These are phyloP conservation scores for Tinea trinotella DNA, from an alignment of 2,888 invertebrate genomes.

Conservation along the genomic window DNA sequence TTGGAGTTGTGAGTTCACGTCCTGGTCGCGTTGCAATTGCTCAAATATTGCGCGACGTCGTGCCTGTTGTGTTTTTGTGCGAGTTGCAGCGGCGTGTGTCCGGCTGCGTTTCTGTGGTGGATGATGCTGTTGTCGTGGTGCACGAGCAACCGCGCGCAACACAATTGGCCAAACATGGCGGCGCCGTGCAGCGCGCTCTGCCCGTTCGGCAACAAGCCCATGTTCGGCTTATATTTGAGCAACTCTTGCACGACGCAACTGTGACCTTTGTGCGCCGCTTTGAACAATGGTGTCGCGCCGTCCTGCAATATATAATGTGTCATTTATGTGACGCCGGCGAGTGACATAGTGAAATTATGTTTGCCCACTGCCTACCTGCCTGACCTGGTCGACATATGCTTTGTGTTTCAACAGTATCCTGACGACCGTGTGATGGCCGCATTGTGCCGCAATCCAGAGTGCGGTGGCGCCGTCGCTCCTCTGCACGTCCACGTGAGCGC, in stretches of 20 bases:
- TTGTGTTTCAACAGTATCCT: conserved; percentile 83
- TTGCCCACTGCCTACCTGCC: conserved; percentile 77
- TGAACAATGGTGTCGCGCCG: conserved; percentile 94
- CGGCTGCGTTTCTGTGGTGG: conserved; percentile 81
- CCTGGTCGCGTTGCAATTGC: too few relatives aligned
- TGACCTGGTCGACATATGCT: conserved; percentile 82
- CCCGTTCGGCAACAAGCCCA: conserved; percentile 89
- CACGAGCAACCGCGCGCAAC: conserved; percentile 82
- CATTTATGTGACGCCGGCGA: neutral
- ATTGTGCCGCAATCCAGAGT: conserved; percentile 95
- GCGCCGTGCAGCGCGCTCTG: conserved; percentile 94
- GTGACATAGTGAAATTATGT: neutral
- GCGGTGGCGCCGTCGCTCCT: conserved; percentile 90
- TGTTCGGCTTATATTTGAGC: conserved; percentile 84
- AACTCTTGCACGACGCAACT: conserved; percentile 88
- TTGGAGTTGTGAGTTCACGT: too few relatives aligned
- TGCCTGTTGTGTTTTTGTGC: conserved; percentile 69
- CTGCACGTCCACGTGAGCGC: conserved; percentile 80
- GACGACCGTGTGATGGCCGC: conserved; percentile 90
- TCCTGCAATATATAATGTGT: conserved; percentile 73
- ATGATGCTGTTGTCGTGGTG: conserved; percentile 78
- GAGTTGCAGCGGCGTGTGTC: conserved; percentile 76
- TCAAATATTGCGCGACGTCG: conserved; percentile 70
- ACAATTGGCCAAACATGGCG: conserved; percentile 87
- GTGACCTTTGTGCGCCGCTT: conserved; percentile 96